Base-by-base conservation (phyloP, 2,113 vertebrate species). In the Toxotes chatareus region DNA sequence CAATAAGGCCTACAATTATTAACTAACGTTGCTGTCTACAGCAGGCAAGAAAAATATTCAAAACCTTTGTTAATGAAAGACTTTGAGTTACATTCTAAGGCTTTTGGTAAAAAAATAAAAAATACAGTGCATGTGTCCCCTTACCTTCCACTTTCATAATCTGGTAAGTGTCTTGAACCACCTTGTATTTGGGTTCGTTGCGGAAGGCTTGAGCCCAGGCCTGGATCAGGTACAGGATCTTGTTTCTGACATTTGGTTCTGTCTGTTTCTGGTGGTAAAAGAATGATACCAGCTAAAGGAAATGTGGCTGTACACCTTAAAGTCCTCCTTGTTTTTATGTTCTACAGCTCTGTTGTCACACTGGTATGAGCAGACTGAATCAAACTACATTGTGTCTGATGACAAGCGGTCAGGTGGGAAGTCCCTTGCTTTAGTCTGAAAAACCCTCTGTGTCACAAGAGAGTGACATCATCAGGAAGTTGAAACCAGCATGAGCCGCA, bases 101-200 rank as follows among this genome's bases (percentile, higher is more conserved):
- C 31, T 14, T 17, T 32, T 27, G 27, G 27, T 27, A 27, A 27
- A 27, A 27, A 27, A 27, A 27, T 17, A 3, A 34, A n/a, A 34
- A 66, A 47, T 8, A 38, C 0, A 5, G 2, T 3, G 11, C 13
- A 11, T 11, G 3, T 1, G 19, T 14, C 14, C 61, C 31, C 95
- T 95, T 89, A 99, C 98, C 98, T 95, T 99, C 98, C 53, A 99
- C 97, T 92, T 99, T 99, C 97, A 99, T 98, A 82, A 99, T 99
- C 92, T 99, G 98, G 63, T 99, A 99, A 4, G 98, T 99, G 90
- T 99, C 98, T 93, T 99, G 98, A 44, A 99, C 96, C 93, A 99
- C 98, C 88, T 99, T 99, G 93, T 99, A 99, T 91, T 99, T 99
- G 86, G 98, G 98, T 88, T 99, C 98, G 0, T 99, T 99, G 61